These are phyloP conservation scores for Doryteuthis pealeii DNA, from an alignment of 1,140 invertebrate species.

Conservation along the genomic window DNA sequence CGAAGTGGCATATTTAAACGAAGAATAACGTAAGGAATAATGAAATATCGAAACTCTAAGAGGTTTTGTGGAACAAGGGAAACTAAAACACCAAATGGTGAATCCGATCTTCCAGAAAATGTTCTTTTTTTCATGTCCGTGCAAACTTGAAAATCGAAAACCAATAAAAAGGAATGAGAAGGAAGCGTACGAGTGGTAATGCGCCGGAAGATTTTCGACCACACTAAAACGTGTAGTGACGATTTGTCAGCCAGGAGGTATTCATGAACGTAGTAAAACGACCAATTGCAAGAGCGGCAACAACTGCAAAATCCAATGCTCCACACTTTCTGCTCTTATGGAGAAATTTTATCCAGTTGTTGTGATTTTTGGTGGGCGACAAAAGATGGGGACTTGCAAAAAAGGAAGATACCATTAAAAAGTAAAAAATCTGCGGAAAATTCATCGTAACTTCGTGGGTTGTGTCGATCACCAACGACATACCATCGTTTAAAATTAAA, in stretches of 20 bases:
- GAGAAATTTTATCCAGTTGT: constrained; percentile 38
- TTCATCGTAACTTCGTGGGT: constrained; percentile 83
- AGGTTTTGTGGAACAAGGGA: constrained; percentile 80
- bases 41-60: constrained; percentile 92
- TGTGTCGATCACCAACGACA: constrained; percentile 89
- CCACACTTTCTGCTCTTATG: constrained; percentile 42
- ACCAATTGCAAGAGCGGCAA: constrained; percentile 65
- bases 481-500: constrained; percentile 73
- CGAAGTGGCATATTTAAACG: constrained; percentile 70
- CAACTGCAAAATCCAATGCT: constrained; percentile 27
- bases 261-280: constrained; percentile 84
- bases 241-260: constrained; percentile 94
- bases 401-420: constrained; percentile 69
- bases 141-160: constrained; percentile 70
- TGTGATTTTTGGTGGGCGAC: constrained; percentile 41
- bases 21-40: constrained; percentile 86
- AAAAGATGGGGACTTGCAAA: constrained; percentile 59
- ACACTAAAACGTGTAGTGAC: constrained; percentile 97
- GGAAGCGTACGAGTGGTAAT: constrained; percentile 69
- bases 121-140: constrained; percentile 47
- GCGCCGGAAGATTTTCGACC: constrained; percentile 81
- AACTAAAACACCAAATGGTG: constrained; percentile 65
- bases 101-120: constrained; percentile 70
- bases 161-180: constrained; percentile 78
- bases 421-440: constrained; percentile 88